Evolutionary conservation across 2,113 vertebrate species (phyloP), one percentile per base, ranked within the genome.

Genomic region (Dolichallabes microphthalmus): DNA sequence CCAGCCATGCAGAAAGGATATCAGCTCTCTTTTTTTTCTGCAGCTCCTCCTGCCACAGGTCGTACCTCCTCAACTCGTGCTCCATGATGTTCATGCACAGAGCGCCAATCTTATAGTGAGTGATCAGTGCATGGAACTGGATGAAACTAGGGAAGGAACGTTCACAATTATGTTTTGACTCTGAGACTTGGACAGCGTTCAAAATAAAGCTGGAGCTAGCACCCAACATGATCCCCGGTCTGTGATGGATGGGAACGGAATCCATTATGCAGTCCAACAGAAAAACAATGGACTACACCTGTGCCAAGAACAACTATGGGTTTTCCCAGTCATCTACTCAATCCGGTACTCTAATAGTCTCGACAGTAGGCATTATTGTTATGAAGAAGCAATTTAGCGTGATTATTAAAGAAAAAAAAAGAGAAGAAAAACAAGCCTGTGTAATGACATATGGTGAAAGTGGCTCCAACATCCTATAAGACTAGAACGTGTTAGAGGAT

Each of bases 61-160:
- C 96, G 10, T 94, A 96, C 88, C 96, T 95, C 94, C 97, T 98
- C 92, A 98, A 94, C 86, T 98, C 97, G 80, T 98, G 97, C 88
- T 99, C 97, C 74, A 98, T 96, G 84, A 98, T 97, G 91, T 95
- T 97, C 97, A 96, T 97, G 87, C 97, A 97, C 0, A 99, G 93
- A 57, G 96, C 96, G 86, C 97, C 97, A 39, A 98, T 97, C 94
- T 97, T 98, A 88, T 97, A 98, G 86, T 97, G 96, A 35, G 97
- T 96, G 89, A 98, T 97, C 85, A 97, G 94, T 78, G 96, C 95
- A 74, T 97, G 97, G 92, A 99, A 98, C 71, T 97, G 96, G 88
- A 96, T 96, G 95, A 98, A 98, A 87, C 97, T 99, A 68, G 58
- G 74, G 87, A 94, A 83, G 90, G 12, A 90, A 88, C 89, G n/a